phyloP scores from a whole-genome alignment of 2,113 vertebrate species.

The Grallaria varia region DNA sequence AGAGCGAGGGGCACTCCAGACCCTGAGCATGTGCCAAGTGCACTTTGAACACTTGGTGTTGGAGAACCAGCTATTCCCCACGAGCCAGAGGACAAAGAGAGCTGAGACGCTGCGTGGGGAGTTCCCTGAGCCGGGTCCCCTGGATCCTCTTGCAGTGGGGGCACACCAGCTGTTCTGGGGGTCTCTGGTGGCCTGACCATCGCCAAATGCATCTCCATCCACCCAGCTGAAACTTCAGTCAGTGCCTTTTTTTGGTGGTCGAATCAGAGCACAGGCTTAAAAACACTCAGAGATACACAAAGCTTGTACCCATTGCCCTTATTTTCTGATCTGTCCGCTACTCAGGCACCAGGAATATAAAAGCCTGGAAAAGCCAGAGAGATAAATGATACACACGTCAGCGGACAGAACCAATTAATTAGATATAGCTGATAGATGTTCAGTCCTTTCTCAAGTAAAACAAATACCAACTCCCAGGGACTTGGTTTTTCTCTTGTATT shows the following conservation, averaged over 20 bases:
- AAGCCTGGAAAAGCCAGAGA: neutral
- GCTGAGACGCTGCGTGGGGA: fast-evolving
- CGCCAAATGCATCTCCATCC: neutral
- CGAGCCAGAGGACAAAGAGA: neutral
- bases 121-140: neutral
- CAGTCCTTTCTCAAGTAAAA: neutral
- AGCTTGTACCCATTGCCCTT: neutral
- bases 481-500: neutral
- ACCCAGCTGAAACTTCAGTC: neutral
- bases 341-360: neutral
- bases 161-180: neutral
- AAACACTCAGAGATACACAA: neutral
- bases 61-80: neutral
- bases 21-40: neutral
- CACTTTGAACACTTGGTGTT: neutral
- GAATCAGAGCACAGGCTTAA: neutral
- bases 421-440: neutral
- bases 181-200: neutral
- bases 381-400: neutral
- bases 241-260: neutral
- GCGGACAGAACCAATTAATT: neutral
- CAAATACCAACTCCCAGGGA: neutral
- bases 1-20: neutral
- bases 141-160: fast-evolving
- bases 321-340: neutral